Percentiles rank a stretch among this genome's conserved stretches.
phyloP scores from a whole-genome alignment of 2,797 vertebrate genomes.

The Pseudochirops corinnae region DNA sequence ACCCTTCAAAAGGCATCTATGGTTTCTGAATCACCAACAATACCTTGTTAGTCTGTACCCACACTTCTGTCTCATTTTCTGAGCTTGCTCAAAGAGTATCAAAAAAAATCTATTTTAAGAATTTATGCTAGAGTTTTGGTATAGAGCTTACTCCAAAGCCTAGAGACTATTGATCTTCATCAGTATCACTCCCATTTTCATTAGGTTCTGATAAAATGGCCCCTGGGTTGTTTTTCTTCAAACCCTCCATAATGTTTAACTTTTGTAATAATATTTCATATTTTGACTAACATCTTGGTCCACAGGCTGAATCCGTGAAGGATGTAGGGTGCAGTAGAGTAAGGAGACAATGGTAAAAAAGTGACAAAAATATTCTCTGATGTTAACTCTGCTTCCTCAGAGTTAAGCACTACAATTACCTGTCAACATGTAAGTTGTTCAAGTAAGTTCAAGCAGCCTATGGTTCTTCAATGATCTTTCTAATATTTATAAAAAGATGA shows the following conservation, averaged over 20 bases:
- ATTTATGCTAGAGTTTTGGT: constrained; percentile 18
- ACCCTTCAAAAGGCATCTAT: not conserved
- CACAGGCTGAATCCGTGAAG: not conserved
- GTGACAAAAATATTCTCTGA: not conserved
- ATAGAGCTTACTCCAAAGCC: constrained; percentile 28
- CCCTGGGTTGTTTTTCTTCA: not conserved
- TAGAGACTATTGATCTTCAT: constrained; percentile 2
- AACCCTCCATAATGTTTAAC: not conserved
- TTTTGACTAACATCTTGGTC: not conserved
- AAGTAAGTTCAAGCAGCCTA: not conserved
- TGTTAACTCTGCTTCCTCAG: not conserved
- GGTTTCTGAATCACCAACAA: not conserved
- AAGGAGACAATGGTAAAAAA: not conserved
- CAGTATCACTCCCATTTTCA: not conserved
- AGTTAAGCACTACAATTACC: not conserved
- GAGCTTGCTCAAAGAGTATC: not conserved
- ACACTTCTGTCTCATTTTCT: not conserved
- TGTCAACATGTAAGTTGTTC: not conserved
- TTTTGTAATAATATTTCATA: not conserved
- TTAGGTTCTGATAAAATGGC: not conserved
- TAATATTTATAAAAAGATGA: not conserved
- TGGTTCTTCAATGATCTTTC: not conserved
- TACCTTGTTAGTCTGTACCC: not conserved
- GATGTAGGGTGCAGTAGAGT: not conserved
- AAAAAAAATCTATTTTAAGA: constrained; percentile 2